Evolutionary conservation across 2,888 invertebrate genomes (phyloP), one percentile per base, ranked within the genome.

Genomic region (Drosophila acutilabella): DNA sequence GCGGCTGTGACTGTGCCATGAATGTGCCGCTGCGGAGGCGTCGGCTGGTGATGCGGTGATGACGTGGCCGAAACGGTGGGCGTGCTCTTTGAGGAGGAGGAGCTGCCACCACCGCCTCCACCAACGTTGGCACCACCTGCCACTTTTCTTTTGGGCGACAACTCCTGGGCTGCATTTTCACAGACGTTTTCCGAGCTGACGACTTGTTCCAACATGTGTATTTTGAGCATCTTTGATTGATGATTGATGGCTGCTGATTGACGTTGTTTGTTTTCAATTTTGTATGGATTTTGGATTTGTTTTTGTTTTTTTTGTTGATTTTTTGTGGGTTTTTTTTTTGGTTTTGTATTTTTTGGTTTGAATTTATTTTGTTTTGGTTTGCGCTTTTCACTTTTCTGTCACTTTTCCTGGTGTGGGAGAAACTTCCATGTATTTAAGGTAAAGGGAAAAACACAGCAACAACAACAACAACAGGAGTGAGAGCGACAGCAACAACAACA

Each of bases 181-280:
- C 41, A 80, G 64, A 75, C 88, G 68, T 75, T 89, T 76, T 95
- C 95, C 92, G 94, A 95, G 91, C 94, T 95, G 92, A 95, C 95
- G 90, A 95, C 94, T 89, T 95, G 95, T 90, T 95, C 95, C 93
- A 95, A 93, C 95, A 95, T 95, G 92, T 95, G 95, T 93, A 95
- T 95, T 93, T 95, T 95, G 93, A 95, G 93, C 95, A 95, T 95
- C 48, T 48, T 57, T 75, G 72, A 8, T 69, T 52, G 54, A 59
- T 65, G 75, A 44, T 59, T 68, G 75, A 60, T 53, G 30, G 30
- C 30, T 30, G 30, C 30, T 75, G 72, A 7, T 59, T 57, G 61
- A 60, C 57, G 61, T 64, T 53, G 68, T 51, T 53, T 52, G 54
- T 41, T 54, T 40, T 50, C 13, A 5, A 33, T 42, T 36, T 42